Conservation (phyloP, 1,140 invertebrate species). For the Euura saliciscinereae region DNA sequence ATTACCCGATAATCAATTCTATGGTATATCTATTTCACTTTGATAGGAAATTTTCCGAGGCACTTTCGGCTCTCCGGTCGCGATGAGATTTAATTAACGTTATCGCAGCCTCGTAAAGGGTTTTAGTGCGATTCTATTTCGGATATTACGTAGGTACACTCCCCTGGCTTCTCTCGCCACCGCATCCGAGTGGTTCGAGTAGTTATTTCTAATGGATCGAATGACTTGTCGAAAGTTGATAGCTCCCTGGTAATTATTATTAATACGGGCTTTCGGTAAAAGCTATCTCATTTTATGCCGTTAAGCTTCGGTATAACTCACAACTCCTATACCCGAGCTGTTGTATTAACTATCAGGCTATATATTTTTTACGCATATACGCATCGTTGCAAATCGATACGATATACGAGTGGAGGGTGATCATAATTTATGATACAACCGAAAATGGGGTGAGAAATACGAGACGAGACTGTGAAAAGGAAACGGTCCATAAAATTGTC, state of each 20-base stretch:
- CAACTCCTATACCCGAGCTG: background rate
- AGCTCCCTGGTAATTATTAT: background rate
- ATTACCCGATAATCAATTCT: background rate
- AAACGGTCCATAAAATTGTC: too few relatives aligned
- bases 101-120: conserved; percentile 4
- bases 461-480: too few relatives aligned
- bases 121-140: conserved; percentile 7
- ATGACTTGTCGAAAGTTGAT: conserved; percentile 2
- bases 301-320: conserved; percentile 5
- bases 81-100: conserved; percentile 2
- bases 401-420: background rate
- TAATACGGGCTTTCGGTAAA: conserved; percentile 5
- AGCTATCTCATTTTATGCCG: background rate
- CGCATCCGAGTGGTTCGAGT: background rate
- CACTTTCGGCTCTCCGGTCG: background rate
- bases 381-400: background rate
- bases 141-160: background rate
- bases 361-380: too few relatives aligned
- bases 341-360: background rate
- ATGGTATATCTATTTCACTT: background rate
- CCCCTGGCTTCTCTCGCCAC: background rate
- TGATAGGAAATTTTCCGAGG: background rate
- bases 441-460: background rate
- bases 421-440: background rate
- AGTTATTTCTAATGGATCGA: background rate